Evolutionary conservation across 2,113 vertebrate genomes (phyloP), one percentile per base, ranked within the genome.

Genomic region (Abramis brama): DNA sequence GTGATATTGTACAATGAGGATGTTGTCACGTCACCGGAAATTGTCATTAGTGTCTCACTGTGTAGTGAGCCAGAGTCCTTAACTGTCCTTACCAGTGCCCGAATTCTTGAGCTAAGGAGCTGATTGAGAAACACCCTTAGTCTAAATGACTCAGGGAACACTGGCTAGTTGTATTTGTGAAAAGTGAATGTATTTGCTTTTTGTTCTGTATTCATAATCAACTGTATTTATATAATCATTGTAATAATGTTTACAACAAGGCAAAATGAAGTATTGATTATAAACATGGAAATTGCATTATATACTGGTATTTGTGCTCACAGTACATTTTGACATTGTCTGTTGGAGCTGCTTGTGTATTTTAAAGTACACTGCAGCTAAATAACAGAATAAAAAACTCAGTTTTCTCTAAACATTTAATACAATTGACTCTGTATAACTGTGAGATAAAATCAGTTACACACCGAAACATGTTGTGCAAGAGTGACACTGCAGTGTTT

Each of bases 371-470:
- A 10, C 39, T 47, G n/a, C 17, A 73, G 64, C 64, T 79, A 43
- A 79, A 68, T 10, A 6, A 62, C 45, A 7, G 68, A 81, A 25
- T 47, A 15, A 43, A 78, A 27, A 19, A 59, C 39, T 59, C 45
- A 1, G 7, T 25, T 66, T 30, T 82, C 25, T 78, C 17, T 78
- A 78, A 88, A 88, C 60, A 88, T 33, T 8, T 68, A 81, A 82
- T 71, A 82, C 79, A 70, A 6, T 59, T 30, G 55, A 45, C 60
- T 57, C 43, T 43, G 36, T 73, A 39, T 70, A 79, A 33, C 17
- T 11, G 73, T 13, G 66, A 5, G 82, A 84, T 64, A 55, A 80
- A 87, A 87, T 84, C 78, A 76, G 83, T 23, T 79, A 43, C 57
- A 52, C 45, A 80, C 62, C 66, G 43, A 73, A 84, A 80, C 82